These are phyloP conservation scores for Patella depressa DNA, from an alignment of 2,888 invertebrate genomes.

Conservation along the genomic window DNA sequence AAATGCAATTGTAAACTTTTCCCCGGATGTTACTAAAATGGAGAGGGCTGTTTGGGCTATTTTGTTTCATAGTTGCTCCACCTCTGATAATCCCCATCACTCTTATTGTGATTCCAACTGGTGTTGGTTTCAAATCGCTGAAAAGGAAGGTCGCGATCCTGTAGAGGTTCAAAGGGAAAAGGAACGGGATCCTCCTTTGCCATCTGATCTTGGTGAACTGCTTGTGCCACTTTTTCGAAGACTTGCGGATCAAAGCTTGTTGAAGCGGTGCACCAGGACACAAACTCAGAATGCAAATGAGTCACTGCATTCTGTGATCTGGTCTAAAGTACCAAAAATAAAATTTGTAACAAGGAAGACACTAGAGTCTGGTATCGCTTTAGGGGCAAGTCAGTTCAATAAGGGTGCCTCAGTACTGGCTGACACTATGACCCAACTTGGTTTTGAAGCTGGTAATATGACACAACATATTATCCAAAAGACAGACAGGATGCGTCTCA, in stretches of 20 bases:
- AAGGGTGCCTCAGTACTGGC: neutral
- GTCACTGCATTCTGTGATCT: constrained; percentile 16
- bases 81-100: neutral
- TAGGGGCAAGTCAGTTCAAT: neutral
- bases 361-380: neutral
- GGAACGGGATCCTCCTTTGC: neutral
- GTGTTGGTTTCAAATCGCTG: neutral
- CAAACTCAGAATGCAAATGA: constrained; percentile 24
- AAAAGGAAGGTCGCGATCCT: neutral
- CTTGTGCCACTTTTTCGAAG: constrained; percentile 10
- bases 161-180: neutral
- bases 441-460: neutral
- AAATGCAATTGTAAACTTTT: neutral
- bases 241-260: constrained; percentile 1
- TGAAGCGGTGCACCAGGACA: constrained; percentile 11
- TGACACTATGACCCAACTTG: neutral
- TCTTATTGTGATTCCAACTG: neutral
- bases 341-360: constrained; percentile 15
- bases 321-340: constrained; percentile 14
- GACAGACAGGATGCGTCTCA: neutral
- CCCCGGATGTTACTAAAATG: constrained; percentile 12
- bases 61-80: constrained; percentile 13
- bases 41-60: constrained; percentile 21
- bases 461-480: neutral
- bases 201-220: neutral